Conservation (phyloP, 2,888 invertebrate genomes). For the Melipona bicolor region DNA sequence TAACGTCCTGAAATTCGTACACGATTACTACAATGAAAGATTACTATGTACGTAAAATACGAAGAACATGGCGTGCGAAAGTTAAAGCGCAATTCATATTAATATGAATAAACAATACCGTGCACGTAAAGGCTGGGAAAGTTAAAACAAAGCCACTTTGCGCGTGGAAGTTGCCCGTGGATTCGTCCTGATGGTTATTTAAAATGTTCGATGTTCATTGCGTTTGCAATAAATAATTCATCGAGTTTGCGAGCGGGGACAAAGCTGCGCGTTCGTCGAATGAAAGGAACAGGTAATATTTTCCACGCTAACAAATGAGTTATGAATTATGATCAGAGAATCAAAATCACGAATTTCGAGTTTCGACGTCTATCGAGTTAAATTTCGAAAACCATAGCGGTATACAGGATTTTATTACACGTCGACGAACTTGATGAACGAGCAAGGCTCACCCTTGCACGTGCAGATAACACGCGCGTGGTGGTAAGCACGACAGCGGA, state of each 20-base stretch:
- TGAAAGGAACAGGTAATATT: not conserved
- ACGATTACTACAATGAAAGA: not conserved
- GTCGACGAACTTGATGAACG: slow-evolving; percentile 30
- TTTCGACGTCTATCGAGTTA: not conserved
- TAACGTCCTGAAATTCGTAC: not conserved
- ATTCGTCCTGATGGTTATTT: slow-evolving; percentile 7
- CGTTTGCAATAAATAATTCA: slow-evolving; percentile 17
- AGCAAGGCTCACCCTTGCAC: slow-evolving; percentile 20
- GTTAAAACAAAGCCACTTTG: not conserved
- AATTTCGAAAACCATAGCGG: not conserved
- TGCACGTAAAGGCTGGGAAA: too few relatives aligned
- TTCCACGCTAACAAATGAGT: not conserved
- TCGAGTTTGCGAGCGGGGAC: not conserved
- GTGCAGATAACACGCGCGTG: slow-evolving; percentile 40
- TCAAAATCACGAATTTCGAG: not conserved
- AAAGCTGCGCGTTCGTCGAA: not conserved
- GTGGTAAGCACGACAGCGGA: slow-evolving; percentile 28
- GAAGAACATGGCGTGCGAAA: not conserved
- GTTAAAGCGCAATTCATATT: not conserved
- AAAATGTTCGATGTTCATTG: not conserved
- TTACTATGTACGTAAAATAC: not conserved
- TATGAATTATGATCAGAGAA: not conserved
- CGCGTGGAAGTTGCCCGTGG: not conserved
- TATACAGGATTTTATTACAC: slow-evolving; percentile 2
- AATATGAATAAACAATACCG: slow-evolving; percentile 1